A percentile compares a stretch with the other conserved stretches of the same genome.
These are phyloP conservation scores for Lysandra bellargus DNA, from an alignment of 2,888 invertebrate genomes.

Conservation along the genomic window DNA sequence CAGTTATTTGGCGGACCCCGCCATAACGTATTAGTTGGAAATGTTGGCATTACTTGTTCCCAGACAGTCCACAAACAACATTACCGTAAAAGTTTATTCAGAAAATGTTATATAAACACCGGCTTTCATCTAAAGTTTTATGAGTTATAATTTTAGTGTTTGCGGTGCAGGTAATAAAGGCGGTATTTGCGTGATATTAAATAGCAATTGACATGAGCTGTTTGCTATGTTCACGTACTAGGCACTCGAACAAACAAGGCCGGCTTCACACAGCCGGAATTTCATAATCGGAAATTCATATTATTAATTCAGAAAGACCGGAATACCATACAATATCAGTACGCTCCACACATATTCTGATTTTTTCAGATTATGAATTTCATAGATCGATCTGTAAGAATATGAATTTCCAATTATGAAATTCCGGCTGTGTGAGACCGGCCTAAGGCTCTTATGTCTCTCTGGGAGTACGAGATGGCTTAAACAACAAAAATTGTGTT, in stretches of 20 bases:
- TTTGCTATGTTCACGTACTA: constrained; percentile 17
- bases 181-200: neutral
- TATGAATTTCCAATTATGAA: too few relatives aligned
- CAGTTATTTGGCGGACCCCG: neutral
- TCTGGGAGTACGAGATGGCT: neutral
- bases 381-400: too few relatives aligned
- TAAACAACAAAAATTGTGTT: neutral
- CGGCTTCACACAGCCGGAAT: too few relatives aligned
- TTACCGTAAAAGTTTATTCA: constrained; percentile 12
- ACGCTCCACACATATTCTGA: too few relatives aligned
- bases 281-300: too few relatives aligned
- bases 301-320: too few relatives aligned
- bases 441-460: neutral
- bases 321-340: too few relatives aligned
- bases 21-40: neutral
- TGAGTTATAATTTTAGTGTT: constrained; percentile 2
- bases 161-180: neutral
- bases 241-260: constrained; percentile 25
- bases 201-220: neutral
- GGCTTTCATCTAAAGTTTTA: neutral
- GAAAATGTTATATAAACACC: constrained; percentile 21
- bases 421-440: too few relatives aligned
- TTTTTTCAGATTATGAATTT: too few relatives aligned
- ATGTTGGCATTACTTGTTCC: constrained; percentile 1
- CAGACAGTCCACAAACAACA: constrained; percentile 20